phyloP scores from a whole-genome alignment of 2,888 invertebrate genomes.

The Cataglyphis rosenhaueri region DNA sequence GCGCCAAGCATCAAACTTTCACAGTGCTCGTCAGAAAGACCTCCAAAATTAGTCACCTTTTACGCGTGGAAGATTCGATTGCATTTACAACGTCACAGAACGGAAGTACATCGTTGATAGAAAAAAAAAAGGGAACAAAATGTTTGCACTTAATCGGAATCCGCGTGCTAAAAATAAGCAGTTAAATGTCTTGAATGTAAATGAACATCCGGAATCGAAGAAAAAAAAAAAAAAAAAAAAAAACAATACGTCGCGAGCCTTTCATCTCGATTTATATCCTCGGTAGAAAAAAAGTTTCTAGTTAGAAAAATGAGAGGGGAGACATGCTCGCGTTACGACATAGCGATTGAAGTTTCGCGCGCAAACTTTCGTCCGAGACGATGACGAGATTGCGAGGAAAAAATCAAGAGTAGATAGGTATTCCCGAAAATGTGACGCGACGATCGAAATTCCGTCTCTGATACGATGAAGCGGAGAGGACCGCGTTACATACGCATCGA shows the following conservation, averaged over 20 bases:
- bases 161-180: background rate
- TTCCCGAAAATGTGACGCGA: conserved; percentile 42
- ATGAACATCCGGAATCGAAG: background rate
- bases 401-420: background rate
- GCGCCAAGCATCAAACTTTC: conserved; percentile 70
- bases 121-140: background rate
- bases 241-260: background rate
- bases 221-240: background rate
- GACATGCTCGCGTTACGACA: background rate
- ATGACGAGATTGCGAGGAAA: conserved; percentile 34
- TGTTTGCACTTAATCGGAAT: background rate
- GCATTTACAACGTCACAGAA: background rate
- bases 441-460: background rate
- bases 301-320: background rate
- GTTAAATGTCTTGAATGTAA: background rate
- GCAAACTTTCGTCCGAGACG: conserved; percentile 55
- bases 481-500: no score
- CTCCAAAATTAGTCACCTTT: background rate
- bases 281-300: background rate
- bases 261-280: background rate
- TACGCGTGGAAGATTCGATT: background rate
- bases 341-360: conserved; percentile 68
- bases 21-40: background rate
- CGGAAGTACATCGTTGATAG: background rate
- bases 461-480: background rate